Base-by-base conservation (phyloP, 2,113 vertebrate species). In the Rhinoderma darwinii region DNA sequence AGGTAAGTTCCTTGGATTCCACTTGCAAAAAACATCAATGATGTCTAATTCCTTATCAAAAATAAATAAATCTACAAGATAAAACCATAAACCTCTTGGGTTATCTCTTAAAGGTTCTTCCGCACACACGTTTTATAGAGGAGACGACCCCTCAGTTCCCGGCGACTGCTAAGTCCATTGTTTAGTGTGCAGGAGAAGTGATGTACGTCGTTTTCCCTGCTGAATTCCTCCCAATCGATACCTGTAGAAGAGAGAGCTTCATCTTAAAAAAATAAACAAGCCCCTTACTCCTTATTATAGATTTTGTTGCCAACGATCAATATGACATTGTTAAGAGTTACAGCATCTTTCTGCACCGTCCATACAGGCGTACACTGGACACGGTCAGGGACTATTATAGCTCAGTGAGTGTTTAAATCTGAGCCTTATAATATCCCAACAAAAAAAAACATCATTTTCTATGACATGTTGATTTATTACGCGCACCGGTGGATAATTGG, bases 231-330 rank as follows among this genome's bases (percentile, higher is more conserved):
- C 39, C 54, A 85, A 85, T 85, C 84, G 66, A 85, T 85, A 85
- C 22, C 70, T 2, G 41, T 66, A 77, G 59, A 85, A 47, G 84
- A 85, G 41, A 77, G 27, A 75, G 70, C 84, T 77, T 66, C 56
- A 77, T 78, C 84, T 85, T 77, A 77, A 77, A 85, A 85, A 85
- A 77, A 85, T 85, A 85, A 85, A 85, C 84, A 85, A 85, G 84
- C 73, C 66, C 72, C 84, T 63, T 85, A 77, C 73, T 85, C 70
- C 73, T 63, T 66, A 85, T 85, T 85, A 85, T 85, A 43, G 84
- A 85, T 85, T 85, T 76, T 77, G 73, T 63, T 77, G 27, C n/a
- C 15, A 77, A n/a, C 41, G 30, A 85, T 85, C 84, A 77, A 85
- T 85, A 85, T 30, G 54, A 75, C 84, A 85, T 78, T 77, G 73